Base-by-base conservation (phyloP, 2,113 vertebrate species). In the Catagonus wagneri region DNA sequence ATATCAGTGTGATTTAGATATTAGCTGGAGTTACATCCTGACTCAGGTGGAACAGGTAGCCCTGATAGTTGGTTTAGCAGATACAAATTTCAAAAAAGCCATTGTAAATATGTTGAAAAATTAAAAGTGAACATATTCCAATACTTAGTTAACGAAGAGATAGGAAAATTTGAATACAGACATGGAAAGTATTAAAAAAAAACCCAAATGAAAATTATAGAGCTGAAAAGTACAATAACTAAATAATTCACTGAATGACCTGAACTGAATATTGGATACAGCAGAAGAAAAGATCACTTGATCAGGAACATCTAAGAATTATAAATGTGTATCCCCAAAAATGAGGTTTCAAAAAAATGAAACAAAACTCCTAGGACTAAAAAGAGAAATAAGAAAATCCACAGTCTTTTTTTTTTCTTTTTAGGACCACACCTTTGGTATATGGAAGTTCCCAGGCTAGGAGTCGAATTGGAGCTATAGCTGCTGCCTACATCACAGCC, bases 81-180 rank as follows among this genome's bases (percentile, higher is more conserved):
- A 61, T 13, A 52, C 3, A 32, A 2, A 29, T 58, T 78, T 78
- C n/a, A 58, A 50, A 93, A 66, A 19, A 85, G 20, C 27, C 27
- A 76, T 14, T 79, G 22, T 93, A 68, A 78, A 58, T 66, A 78
- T 69, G 63, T 60, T 87, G 83, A 88, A 71, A n/a, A 87, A 61
- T 71, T 71, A 80, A 69, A 71, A 72, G 60, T 32, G 63, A 61
- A 34, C 36, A 63, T 63, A 94, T 87, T 88, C 32, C 36, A 39
- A 27, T 79, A 87, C 34, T 60, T 34, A 80, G 69, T 79, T 20
- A 66, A 29, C 69, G 36, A 50, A 60, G 52, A 69, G 74, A 44
- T 44, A 56, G 27, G 66, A 36, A 36, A 93, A 71, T 93, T 80
- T 80, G 39, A 80, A 1, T 36, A 54, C 6, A 69, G 29, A 83